phyloP scores from a whole-genome alignment of 2,113 vertebrate species.

The Garra rufa region DNA sequence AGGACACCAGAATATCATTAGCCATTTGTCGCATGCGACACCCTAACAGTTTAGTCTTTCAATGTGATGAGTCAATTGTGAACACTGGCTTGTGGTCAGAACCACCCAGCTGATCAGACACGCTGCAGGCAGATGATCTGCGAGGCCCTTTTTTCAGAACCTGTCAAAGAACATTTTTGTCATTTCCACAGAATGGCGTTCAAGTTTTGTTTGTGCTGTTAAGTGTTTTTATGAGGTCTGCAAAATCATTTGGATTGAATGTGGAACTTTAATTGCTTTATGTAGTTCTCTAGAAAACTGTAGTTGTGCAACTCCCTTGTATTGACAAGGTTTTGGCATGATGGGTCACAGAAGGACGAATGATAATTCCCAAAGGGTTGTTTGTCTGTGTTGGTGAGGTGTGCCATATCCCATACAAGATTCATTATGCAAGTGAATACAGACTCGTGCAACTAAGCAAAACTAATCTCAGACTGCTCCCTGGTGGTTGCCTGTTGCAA shows the following conservation, averaged over 20 bases:
- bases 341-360: not conserved
- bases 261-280: not conserved
- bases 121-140: not conserved
- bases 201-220: not conserved
- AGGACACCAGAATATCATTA: not conserved
- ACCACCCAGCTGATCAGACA: not conserved
- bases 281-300: not conserved
- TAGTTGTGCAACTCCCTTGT: not conserved
- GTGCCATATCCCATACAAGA: not conserved
- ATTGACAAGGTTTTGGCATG: not conserved
- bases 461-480: constrained; percentile 12
- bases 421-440: not conserved
- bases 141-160: not conserved
- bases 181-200: not conserved
- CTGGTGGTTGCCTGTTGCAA: constrained; percentile 24
- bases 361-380: not conserved
- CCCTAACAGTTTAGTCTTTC: not conserved
- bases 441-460: not conserved
- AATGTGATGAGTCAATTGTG: not conserved
- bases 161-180: constrained; percentile 32
- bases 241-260: not conserved
- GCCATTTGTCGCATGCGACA: not conserved
- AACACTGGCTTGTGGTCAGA: constrained; percentile 25
- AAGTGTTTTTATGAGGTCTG: not conserved
- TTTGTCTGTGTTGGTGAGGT: not conserved